Percentiles rank a stretch among this genome's conserved stretches.
phyloP scores from a whole-genome alignment of 92 coral and sea anemone genomes.

The Zoanthus gigantus region DNA sequence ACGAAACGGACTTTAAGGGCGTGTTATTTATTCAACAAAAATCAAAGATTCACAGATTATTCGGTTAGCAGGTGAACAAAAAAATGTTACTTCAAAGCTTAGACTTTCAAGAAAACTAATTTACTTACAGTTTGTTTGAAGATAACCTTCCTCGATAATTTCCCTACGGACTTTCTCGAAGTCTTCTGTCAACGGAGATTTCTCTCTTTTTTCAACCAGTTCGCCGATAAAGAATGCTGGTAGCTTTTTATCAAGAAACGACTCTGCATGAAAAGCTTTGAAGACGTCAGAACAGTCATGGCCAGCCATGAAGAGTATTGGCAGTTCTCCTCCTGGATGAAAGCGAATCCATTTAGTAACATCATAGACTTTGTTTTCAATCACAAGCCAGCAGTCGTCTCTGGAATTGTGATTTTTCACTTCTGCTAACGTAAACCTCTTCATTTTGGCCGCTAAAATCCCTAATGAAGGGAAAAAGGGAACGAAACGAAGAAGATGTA shows the following conservation, averaged over 20 bases:
- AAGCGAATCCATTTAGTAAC: constrained; percentile 88
- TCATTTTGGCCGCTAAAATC: background rate
- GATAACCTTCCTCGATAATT: constrained; percentile 82
- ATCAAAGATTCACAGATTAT: constrained; percentile 29
- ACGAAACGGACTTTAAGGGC: background rate
- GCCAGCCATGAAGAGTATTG: constrained; percentile 95
- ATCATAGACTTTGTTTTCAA: constrained; percentile 87
- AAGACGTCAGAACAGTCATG: constrained; percentile 96
- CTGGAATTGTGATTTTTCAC: constrained; percentile 80
- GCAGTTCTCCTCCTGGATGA: constrained; percentile 97
- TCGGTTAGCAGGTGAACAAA: constrained; percentile 36
- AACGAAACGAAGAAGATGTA: background rate
- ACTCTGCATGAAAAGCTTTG: constrained; percentile 94
- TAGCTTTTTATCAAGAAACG: constrained; percentile 81
- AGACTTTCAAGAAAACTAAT: constrained; percentile 24
- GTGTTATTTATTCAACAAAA: constrained; percentile 11
- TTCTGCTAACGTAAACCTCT: constrained; percentile 78
- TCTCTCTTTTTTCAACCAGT: constrained; percentile 58
- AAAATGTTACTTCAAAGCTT: background rate
- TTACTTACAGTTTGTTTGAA: constrained; percentile 92
- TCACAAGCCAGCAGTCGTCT: constrained; percentile 92
- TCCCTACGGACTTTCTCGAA: constrained; percentile 82
- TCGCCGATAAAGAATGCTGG: constrained; percentile 91
- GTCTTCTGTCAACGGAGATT: constrained; percentile 77
- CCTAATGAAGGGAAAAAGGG: background rate